Conservation (phyloP, 2,797 vertebrate species). For the Sarcophilus harrisii region DNA sequence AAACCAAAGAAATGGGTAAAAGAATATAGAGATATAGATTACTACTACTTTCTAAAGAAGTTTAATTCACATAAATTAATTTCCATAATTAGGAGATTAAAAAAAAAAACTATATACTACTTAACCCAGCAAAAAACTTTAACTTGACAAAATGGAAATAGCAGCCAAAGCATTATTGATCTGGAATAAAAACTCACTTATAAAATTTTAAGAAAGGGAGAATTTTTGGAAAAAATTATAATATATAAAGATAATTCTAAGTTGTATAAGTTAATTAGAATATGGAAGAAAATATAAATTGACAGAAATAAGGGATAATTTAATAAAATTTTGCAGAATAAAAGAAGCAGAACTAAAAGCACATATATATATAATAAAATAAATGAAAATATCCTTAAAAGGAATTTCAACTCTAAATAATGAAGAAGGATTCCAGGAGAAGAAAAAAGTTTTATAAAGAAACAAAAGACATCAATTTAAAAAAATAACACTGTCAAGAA, state of each 20-base stretch:
- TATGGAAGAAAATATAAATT: not conserved
- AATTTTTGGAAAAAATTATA: not conserved
- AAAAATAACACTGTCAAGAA: no score
- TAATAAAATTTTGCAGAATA: not conserved
- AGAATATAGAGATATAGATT: not conserved
- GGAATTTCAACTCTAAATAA: not conserved
- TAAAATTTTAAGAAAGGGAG: not conserved
- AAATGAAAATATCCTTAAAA: not conserved
- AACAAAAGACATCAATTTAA: not conserved
- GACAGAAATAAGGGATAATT: not conserved
- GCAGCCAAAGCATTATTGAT: not conserved
- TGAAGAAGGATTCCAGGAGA: no score
- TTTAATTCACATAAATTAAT: no score
- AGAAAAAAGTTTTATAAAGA: no score
- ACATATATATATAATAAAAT: not conserved
- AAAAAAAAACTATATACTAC: not conserved
- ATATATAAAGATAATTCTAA: not conserved
- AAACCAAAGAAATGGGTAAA: not conserved
- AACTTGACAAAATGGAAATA: not conserved
- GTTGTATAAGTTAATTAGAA: not conserved
- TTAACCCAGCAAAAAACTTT: not conserved
- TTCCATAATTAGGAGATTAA: no score
- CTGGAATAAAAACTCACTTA: not conserved
- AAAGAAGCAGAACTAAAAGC: not conserved
- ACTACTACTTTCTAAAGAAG: not conserved